These are phyloP conservation scores for Brachyhypopomus occidentalis DNA, from an alignment of 2,113 vertebrate genomes.

Conservation along the genomic window DNA sequence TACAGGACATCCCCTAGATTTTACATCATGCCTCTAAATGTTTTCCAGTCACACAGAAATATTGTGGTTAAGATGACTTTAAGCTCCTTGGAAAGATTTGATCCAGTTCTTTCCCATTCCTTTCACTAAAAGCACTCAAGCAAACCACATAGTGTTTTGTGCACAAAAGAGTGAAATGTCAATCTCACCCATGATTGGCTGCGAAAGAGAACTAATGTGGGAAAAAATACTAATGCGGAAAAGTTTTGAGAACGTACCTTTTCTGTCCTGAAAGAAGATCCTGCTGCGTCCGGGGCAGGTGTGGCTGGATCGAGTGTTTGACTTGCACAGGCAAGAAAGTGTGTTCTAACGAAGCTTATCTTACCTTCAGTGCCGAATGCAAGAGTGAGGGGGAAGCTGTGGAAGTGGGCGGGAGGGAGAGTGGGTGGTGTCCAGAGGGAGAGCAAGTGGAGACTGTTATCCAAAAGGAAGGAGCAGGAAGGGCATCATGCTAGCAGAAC, in stretches of 20 bases:
- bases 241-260: slow-evolving; percentile 24
- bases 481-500: background rate
- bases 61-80: too few species aligned
- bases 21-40: too few species aligned
- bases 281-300: slow-evolving; percentile 1
- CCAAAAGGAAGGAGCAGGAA: background rate
- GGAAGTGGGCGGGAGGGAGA: slow-evolving; percentile 23
- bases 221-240: background rate
- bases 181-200: too few species aligned
- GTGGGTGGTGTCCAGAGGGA: background rate
- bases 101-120: too few species aligned
- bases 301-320: background rate
- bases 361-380: slow-evolving; percentile 36
- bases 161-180: background rate
- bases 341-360: slow-evolving; percentile 10
- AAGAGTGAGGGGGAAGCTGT: slow-evolving; percentile 10
- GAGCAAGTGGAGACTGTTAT: background rate
- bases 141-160: background rate
- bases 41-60: too few species aligned
- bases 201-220: background rate
- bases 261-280: background rate
- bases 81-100: too few species aligned
- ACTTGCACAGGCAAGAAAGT: background rate
- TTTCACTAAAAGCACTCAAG: too few species aligned
- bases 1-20: too few species aligned